Evolutionary conservation across 1,140 invertebrate genomes (phyloP).

Genomic region (Pseudomyrmex dendroicus): DNA sequence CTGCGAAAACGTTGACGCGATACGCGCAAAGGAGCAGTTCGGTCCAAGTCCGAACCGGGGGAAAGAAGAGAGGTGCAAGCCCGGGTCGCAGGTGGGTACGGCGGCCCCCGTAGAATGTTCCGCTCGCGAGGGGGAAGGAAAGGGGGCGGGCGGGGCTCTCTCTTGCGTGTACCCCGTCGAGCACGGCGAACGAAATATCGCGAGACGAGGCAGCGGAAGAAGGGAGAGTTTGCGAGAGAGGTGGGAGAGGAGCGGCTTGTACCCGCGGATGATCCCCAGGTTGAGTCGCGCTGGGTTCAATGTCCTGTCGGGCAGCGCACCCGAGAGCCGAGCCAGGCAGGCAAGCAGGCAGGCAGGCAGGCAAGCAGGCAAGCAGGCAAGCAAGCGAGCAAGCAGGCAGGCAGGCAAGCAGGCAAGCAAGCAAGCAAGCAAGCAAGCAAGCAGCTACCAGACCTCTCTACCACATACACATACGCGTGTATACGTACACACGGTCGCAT

Average conservation of each 20-base stretch:
- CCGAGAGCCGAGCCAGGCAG: conserved; percentile 78
- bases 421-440: conserved; percentile 67
- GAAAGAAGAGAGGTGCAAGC: conserved; percentile 25
- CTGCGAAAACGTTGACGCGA: conserved; percentile 67
- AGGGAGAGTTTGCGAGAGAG: conserved; percentile 22
- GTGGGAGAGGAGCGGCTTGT: conserved; percentile 70
- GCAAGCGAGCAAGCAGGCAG: conserved; percentile 25
- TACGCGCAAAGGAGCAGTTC: conserved; percentile 67
- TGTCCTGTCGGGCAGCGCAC: conserved; percentile 84
- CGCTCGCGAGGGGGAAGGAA: conserved; percentile 22
- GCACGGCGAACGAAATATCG: conserved; percentile 45
- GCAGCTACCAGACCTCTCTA: conserved; percentile 72
- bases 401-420: conserved; percentile 49
- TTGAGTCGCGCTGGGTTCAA: conserved; percentile 85
- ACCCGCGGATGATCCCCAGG: conserved; percentile 84
- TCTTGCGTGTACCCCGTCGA: not conserved
- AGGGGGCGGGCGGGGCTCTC: not conserved
- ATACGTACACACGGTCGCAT: conserved; percentile 62
- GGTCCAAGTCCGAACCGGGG: conserved; percentile 30
- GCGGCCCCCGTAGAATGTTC: conserved; percentile 66
- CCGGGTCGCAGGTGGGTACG: conserved; percentile 69
- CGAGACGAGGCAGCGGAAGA: conserved; percentile 9
- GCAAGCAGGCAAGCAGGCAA: conserved; percentile 70
- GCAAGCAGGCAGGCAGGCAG: conserved; percentile 62
- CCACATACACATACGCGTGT: conserved; percentile 52